Evolutionary conservation across 2,113 vertebrate genomes (phyloP).

Genomic region (Tinamus guttatus): DNA sequence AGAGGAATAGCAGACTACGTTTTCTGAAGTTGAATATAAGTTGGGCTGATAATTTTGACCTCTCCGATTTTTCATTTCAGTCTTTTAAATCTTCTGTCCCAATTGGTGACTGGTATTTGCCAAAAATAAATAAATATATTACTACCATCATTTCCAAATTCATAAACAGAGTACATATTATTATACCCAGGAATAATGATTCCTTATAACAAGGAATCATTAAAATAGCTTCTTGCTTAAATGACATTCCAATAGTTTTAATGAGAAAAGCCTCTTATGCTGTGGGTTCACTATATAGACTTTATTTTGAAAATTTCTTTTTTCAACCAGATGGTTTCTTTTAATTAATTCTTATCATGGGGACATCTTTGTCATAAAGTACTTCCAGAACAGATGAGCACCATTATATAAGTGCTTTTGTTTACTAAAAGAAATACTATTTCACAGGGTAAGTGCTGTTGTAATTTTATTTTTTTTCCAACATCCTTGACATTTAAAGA

Average conservation of each 20-base stretch:
- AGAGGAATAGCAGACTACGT: neutral
- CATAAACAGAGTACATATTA: neutral
- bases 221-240: neutral
- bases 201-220: neutral
- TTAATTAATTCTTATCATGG: constrained; percentile 79
- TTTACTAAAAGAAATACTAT: constrained; percentile 72
- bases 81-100: neutral
- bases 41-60: neutral
- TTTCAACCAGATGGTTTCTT: constrained; percentile 71
- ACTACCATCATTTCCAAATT: neutral
- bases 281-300: neutral
- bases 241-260: neutral
- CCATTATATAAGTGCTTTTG: constrained; percentile 72
- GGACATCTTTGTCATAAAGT: constrained; percentile 69
- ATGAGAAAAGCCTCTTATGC: constrained; percentile 9
- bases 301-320: constrained; percentile 30
- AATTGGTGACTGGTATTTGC: neutral
- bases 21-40: neutral
- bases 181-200: too few species aligned
- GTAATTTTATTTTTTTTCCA: constrained; percentile 76
- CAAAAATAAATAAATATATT: neutral
- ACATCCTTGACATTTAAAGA: constrained; percentile 76
- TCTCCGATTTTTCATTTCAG: neutral
- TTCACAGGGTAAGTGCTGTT: constrained; percentile 55
- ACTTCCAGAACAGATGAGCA: constrained; percentile 73